phyloP scores from a whole-genome alignment of 2,797 vertebrate genomes.

The Chanos chanos region DNA sequence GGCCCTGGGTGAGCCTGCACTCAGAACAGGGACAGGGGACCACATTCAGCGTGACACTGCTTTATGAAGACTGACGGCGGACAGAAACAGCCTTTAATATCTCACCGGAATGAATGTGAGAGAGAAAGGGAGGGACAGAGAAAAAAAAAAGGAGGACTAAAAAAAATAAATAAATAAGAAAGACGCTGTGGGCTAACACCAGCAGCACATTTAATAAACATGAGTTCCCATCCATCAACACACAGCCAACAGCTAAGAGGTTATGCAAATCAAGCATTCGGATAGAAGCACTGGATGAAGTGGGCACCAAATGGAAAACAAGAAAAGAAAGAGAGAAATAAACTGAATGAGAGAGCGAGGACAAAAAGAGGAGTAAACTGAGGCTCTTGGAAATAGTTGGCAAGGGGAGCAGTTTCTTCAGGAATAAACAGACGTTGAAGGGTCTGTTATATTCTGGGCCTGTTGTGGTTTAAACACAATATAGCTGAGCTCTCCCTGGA shows the following conservation, averaged over 20 bases:
- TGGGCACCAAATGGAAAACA: slow-evolving; percentile 17
- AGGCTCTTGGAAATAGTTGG: too few relatives aligned
- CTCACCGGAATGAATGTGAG: slow-evolving; percentile 39
- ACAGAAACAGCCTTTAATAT: slow-evolving; percentile 73
- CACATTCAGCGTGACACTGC: slow-evolving; percentile 70
- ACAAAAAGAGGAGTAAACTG: slow-evolving; percentile 32
- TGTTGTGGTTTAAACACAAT: too few relatives aligned
- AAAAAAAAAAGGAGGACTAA: not conserved
- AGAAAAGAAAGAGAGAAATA: slow-evolving; percentile 9
- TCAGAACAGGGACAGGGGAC: slow-evolving; percentile 61
- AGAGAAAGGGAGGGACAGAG: slow-evolving; percentile 4
- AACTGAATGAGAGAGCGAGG: slow-evolving; percentile 4
- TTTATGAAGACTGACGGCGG: slow-evolving; percentile 73
- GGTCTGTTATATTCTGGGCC: too few relatives aligned
- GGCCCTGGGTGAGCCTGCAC: slow-evolving; percentile 60
- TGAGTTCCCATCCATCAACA: slow-evolving; percentile 63
- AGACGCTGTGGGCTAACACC: slow-evolving; percentile 59
- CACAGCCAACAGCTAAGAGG: slow-evolving; percentile 24
- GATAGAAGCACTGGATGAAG: slow-evolving; percentile 14
- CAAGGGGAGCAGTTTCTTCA: too few relatives aligned
- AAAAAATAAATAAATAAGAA: slow-evolving; percentile 43
- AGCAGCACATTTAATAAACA: slow-evolving; percentile 75
- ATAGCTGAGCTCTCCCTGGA: too few relatives aligned
- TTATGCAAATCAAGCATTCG: slow-evolving; percentile 21
- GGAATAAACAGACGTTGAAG: too few relatives aligned